Base-by-base conservation (phyloP, 2,797 vertebrate genomes). In the Bovichtus variegatus region DNA sequence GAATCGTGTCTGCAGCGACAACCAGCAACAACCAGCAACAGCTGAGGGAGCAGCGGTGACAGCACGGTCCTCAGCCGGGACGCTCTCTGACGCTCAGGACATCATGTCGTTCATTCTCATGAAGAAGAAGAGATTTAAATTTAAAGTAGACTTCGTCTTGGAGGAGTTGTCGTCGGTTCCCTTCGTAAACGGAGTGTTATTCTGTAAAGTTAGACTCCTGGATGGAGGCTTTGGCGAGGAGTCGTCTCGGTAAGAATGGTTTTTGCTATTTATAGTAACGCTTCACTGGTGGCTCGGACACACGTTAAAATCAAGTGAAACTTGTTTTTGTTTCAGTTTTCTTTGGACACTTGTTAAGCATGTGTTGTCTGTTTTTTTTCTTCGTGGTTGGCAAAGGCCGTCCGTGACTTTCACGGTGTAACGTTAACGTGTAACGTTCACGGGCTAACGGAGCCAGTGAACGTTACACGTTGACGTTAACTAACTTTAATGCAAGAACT, bases 91-190 rank as follows among this genome's bases (percentile, higher is more conserved):
- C 18, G 1, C n/a, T n/a, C 1, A 21, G 27, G 10, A 9, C 0
- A 10, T 0, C 46, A 96, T 97, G 97, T 96, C 97, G 25, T 97
- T 98, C 93, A 95, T 93, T 73, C 95, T 98, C 57, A 95, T 94
- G 94, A 99, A 95, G 91, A 99, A 97, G 62, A 99, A 99, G 95
- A 96, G 94, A 83, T 99, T 97, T 71, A 98, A 97, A 85, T 99
- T 99, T 57, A 96, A 94, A 87, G 97, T 99, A 59, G 96, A 97
- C 83, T 96, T 98, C 83, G 95, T 97, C 71, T 83, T 99, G 91
- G 97, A 97, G 51, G 97, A 99, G 44, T 80, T 99, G 66, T 98
- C 97, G 0, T 97, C 96, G 6, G 95, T 99, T 65, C 98, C 98
- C 4, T 96, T 97, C 88, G 96, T 99, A 18, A 99, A 98, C 79